Percentiles rank a stretch among this genome's conserved stretches.
Evolutionary conservation across 1,140 invertebrate genomes (phyloP).

Genomic region (Aphidius ervi): DNA sequence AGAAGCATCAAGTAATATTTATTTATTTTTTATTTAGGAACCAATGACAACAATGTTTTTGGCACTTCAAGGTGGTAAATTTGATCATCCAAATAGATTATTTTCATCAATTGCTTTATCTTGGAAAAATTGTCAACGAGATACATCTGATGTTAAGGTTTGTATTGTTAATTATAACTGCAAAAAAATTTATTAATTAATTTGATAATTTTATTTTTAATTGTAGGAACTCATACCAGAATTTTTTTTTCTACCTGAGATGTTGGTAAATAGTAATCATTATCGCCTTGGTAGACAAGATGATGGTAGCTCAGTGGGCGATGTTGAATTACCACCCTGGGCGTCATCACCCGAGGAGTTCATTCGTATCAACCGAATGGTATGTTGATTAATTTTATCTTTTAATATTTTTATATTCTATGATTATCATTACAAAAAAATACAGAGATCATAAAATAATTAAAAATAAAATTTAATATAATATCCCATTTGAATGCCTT

Average conservation of each 20-base stretch:
- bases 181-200: neutral
- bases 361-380: constrained; percentile 94
- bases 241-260: constrained; percentile 98
- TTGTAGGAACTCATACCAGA: constrained; percentile 93
- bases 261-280: constrained; percentile 88
- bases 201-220: constrained; percentile 14
- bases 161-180: constrained; percentile 20
- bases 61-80: constrained; percentile 96
- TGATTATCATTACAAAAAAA: constrained; percentile 9
- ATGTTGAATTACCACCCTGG: constrained; percentile 94
- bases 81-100: constrained; percentile 95
- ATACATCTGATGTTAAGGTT: constrained; percentile 98
- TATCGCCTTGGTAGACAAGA: constrained; percentile 88
- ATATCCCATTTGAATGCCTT: too few species aligned
- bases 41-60: constrained; percentile 99
- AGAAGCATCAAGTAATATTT: too few species aligned
- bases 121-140: constrained; percentile 98
- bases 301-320: constrained; percentile 74
- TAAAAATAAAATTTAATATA: neutral
- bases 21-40: constrained; percentile 62
- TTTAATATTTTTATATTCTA: constrained; percentile 1
- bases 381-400: constrained; percentile 37
- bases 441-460: constrained; percentile 2
- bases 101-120: constrained; percentile 91
- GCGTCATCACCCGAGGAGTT: constrained; percentile 96